These are phyloP conservation scores for Lamprologus tigripictilis DNA, from an alignment of 2,113 vertebrate species.

Conservation along the genomic window DNA sequence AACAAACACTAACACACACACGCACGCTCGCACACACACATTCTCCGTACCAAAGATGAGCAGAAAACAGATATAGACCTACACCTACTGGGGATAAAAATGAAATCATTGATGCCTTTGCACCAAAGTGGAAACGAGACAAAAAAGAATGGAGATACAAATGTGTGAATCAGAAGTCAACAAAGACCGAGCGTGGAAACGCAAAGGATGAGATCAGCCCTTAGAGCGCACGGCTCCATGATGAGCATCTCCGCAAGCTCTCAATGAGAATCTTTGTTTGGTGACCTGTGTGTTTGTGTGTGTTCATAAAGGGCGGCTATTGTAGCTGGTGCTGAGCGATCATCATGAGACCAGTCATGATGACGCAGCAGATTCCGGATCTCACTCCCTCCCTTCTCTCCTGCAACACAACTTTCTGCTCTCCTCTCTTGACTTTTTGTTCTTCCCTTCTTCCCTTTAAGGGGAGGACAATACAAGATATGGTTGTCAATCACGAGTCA, in stretches of 20 bases:
- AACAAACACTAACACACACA: not conserved
- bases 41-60: not conserved
- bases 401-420: slow-evolving; percentile 10
- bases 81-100: not conserved
- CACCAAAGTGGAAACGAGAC: slow-evolving; percentile 6
- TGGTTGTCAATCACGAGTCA: not conserved
- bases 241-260: slow-evolving; percentile 38
- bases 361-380: slow-evolving; percentile 67
- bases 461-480: not conserved
- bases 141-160: slow-evolving; percentile 19
- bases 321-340: slow-evolving; percentile 60
- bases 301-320: slow-evolving; percentile 47
- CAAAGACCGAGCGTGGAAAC: slow-evolving; percentile 17
- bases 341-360: slow-evolving; percentile 66
- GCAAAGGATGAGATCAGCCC: slow-evolving; percentile 62
- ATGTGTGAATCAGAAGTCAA: slow-evolving; percentile 27
- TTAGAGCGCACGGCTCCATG: slow-evolving; percentile 40
- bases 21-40: not conserved
- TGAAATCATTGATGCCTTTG: not conserved
- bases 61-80: not conserved
- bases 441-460: not conserved
- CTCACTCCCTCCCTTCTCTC: not conserved
- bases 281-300: slow-evolving; percentile 13
- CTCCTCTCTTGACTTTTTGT: slow-evolving; percentile 2
- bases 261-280: slow-evolving; percentile 57